Base-by-base conservation (phyloP, 2,888 invertebrate species). In the Epiblema foenella region DNA sequence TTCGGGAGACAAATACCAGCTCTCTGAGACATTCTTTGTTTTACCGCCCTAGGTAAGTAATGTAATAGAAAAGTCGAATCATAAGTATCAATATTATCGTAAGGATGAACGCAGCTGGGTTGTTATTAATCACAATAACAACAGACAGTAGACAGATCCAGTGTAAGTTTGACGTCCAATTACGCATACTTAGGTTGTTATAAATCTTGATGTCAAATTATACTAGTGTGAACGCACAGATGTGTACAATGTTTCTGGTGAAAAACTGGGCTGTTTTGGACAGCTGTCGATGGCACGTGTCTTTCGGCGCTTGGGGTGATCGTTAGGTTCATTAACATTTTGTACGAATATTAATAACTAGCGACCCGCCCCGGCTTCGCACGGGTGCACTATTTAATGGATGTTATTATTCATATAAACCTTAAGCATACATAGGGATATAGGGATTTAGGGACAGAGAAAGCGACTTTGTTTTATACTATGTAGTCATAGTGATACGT, bases 1-100 rank as follows among this genome's bases (percentile, higher is more conserved):
- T n/a, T n/a, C n/a, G n/a, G n/a, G n/a, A n/a, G n/a, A n/a, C n/a
- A n/a, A n/a, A n/a, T n/a, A n/a, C n/a, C n/a, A n/a, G n/a, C n/a
- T n/a, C n/a, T n/a, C n/a, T n/a, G n/a, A n/a, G n/a, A n/a, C n/a
- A n/a, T n/a, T n/a, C n/a, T n/a, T n/a, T n/a, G n/a, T n/a, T n/a
- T n/a, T n/a, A n/a, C n/a, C n/a, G n/a, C n/a, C n/a, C n/a, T n/a
- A n/a, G n/a, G n/a, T n/a, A n/a, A n/a, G n/a, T n/a, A n/a, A n/a
- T n/a, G n/a, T n/a, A n/a, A n/a, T n/a, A n/a, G n/a, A n/a, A n/a
- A 24, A 24, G 24, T 3, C 24, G 33, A 5, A 33, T 8, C 8
- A n/a, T 46, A 46, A 56, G 12, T 37, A 18, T 51, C 63, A 51
- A 49, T 59, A 42, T 42, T 59, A 59, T 46, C 59, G 58, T 42